Evolutionary conservation across 2,888 invertebrate genomes (phyloP).

Genomic region (Dolomedes plantarius): DNA sequence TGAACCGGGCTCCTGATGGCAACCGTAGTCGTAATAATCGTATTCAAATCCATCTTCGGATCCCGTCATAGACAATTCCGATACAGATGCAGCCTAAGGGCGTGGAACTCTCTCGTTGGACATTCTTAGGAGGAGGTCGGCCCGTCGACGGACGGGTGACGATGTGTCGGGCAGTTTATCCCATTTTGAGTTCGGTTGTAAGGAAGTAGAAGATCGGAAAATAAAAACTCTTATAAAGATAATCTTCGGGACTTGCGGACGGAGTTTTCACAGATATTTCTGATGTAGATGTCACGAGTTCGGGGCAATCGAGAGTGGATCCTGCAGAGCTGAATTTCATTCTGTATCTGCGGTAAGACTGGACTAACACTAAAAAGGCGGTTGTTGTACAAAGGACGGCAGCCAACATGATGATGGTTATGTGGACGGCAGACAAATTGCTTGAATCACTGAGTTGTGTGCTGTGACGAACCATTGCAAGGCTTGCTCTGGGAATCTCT

Average conservation of each 20-base stretch:
- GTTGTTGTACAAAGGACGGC: constrained; percentile 57
- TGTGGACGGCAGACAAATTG: constrained; percentile 59
- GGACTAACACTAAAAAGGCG: constrained; percentile 42
- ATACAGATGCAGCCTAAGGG: constrained; percentile 63
- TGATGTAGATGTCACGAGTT: constrained; percentile 64
- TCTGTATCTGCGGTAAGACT: constrained; percentile 35
- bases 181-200: constrained; percentile 57
- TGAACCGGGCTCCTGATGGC: constrained; percentile 73
- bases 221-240: constrained; percentile 68
- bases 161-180: constrained; percentile 43
- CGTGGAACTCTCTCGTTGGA: constrained; percentile 61
- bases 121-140: constrained; percentile 28
- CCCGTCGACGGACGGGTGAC: constrained; percentile 58
- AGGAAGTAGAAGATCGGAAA: constrained; percentile 56
- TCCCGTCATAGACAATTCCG: constrained; percentile 60
- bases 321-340: constrained; percentile 19
- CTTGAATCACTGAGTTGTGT: constrained; percentile 24
- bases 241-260: constrained; percentile 66
- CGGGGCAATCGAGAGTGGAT: constrained; percentile 34
- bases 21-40: constrained; percentile 74
- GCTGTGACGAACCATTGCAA: constrained; percentile 56
- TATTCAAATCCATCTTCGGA: constrained; percentile 73
- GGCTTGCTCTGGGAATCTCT: constrained; percentile 55
- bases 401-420: constrained; percentile 62
- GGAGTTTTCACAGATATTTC: constrained; percentile 64